Percentiles rank a stretch among this genome's conserved stretches.
Evolutionary conservation across 1,140 invertebrate species (phyloP).

Genomic region (Pachypsylla venusta): DNA sequence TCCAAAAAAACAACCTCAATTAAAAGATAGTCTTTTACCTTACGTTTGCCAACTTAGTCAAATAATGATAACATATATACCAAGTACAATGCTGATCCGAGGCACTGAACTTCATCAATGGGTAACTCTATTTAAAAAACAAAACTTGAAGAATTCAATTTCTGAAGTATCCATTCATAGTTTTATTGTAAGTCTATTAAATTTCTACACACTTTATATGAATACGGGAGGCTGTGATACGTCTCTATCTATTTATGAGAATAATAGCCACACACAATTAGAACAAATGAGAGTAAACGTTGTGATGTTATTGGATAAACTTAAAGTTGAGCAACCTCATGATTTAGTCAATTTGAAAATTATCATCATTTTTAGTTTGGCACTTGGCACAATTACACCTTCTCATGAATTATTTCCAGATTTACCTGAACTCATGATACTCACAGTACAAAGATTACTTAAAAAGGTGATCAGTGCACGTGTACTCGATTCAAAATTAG

Average conservation of each 20-base stretch:
- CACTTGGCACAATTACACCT: not conserved
- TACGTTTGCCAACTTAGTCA: not conserved
- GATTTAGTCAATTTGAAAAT: not conserved
- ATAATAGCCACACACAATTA: not conserved
- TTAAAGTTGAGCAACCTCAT: not conserved
- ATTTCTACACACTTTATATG: not conserved
- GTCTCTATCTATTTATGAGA: not conserved
- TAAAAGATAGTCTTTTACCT: not conserved
- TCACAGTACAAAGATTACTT: not conserved
- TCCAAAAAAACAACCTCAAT: not conserved
- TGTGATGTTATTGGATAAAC: not conserved
- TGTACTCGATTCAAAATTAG: conserved; percentile 14
- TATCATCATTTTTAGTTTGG: not conserved
- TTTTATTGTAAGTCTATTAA: not conserved
- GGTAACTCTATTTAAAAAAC: conserved; percentile 1
- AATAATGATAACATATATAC: conserved; percentile 4
- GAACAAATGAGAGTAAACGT: not conserved
- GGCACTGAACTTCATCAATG: not conserved
- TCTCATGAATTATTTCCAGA: not conserved
- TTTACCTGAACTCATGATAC: not conserved
- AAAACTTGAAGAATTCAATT: not conserved
- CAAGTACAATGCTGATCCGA: not conserved
- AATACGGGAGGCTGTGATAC: not conserved
- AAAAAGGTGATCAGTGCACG: not conserved
- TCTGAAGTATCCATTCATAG: not conserved